Base-by-base conservation (phyloP, 2,888 invertebrate species). In the Hartigia nigra region DNA sequence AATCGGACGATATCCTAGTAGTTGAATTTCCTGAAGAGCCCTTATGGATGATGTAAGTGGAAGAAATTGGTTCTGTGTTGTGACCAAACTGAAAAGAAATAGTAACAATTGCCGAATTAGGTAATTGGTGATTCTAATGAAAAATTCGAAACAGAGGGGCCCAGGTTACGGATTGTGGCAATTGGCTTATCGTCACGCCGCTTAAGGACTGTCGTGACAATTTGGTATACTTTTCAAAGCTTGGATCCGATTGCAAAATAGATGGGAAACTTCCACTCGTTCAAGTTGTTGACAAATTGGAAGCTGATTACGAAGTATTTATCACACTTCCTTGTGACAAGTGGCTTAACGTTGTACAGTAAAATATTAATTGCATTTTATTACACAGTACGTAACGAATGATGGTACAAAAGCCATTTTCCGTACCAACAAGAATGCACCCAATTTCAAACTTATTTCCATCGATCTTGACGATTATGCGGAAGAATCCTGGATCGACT, bases 1-100 rank as follows among this genome's bases (percentile, higher is more conserved):
- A 98, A 91, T 93, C 94, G 0, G 95, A 97, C 77, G 99, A 99
- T 93, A 93, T 98, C 74, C 92, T 98, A 76, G 96, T 96, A 14
- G 96, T 96, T 0, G 97, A 98, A 91, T 98, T 98, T 92, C 96
- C 96, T 0, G 96, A 98, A 74, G 95, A 98, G 89, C 98, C 98
- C 1, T 93, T 95, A n/a, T 97, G 97, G 95, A 95, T 97, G 93
- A 96, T 97, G 97, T 98, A 91, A 94, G 95, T 93, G 70, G n/a
- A 55, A 55, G 55, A 55, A 55, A 23, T 23, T 55, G 23, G 9
- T 55, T 39, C 23, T 23, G 9, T 55, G 23, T 9, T 55, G 23
- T 55, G 9, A 23, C 55, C 55, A 23, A 23, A 14, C 14, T 55
- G 2, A 55, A 55, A 55, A 9, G 55, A 55, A 55, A 55, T 23